Evolutionary conservation across 2,113 vertebrate genomes (phyloP).

Genomic region (Antigone vipio): DNA sequence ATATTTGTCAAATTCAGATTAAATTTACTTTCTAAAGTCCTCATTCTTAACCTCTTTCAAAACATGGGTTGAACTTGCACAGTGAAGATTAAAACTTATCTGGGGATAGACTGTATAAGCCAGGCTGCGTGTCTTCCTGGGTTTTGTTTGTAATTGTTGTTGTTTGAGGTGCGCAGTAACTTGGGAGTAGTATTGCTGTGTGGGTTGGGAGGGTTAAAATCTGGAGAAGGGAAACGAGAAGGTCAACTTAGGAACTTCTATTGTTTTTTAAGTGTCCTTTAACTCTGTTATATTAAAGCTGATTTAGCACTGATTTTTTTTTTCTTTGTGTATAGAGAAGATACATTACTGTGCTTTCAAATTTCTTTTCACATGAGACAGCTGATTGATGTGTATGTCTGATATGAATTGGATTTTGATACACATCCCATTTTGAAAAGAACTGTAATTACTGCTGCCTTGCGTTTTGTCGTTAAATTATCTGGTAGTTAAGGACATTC

Average conservation of each 20-base stretch:
- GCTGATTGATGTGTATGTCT: neutral
- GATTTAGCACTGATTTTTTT: neutral
- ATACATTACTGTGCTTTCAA: neutral
- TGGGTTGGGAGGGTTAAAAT: neutral
- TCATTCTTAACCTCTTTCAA: neutral
- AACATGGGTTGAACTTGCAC: neutral
- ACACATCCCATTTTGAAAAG: neutral
- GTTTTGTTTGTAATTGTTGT: neutral
- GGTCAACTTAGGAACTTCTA: neutral
- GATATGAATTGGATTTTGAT: neutral
- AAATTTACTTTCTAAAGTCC: neutral
- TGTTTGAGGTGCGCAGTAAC: neutral
- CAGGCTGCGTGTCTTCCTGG: neutral
- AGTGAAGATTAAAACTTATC: neutral
- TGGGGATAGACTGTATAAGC: neutral
- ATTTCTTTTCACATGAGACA: neutral
- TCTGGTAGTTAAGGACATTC: neutral
- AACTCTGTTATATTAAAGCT: neutral
- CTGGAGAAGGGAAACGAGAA: neutral
- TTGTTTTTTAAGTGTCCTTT: neutral
- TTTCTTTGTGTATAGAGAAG: neutral
- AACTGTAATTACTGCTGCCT: neutral
- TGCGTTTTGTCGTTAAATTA: neutral
- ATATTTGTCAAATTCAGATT: neutral
- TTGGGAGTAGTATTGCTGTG: fast-evolving